Conservation (phyloP, 2,113 vertebrate species). For the Corydoras sp. region DNA sequence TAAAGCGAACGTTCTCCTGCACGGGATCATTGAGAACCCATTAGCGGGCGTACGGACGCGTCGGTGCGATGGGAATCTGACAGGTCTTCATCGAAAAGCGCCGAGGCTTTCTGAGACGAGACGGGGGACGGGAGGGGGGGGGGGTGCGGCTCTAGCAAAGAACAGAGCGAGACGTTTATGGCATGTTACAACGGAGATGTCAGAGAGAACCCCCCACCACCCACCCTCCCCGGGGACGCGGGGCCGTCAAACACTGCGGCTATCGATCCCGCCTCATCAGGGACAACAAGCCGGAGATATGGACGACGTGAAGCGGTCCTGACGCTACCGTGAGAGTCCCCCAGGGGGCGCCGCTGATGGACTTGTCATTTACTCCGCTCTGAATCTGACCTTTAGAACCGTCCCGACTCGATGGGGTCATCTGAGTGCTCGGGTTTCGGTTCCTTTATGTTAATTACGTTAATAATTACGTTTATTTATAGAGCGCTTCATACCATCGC, state of each 20-base stretch:
- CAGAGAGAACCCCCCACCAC: constrained; percentile 43
- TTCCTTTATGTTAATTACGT: too few relatives aligned
- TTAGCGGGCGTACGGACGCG: too few relatives aligned
- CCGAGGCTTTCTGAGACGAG: not conserved
- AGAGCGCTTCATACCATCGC: too few relatives aligned
- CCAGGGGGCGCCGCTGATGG: constrained; percentile 43
- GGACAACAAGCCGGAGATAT: constrained; percentile 41
- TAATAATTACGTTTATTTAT: too few relatives aligned
- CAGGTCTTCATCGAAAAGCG: too few relatives aligned
- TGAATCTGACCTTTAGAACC: constrained; percentile 19
- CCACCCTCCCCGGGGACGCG: constrained; percentile 5
- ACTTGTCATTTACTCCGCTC: constrained; percentile 25
- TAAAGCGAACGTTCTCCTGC: too few relatives aligned
- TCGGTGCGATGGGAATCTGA: too few relatives aligned
- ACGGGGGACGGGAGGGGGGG: too few relatives aligned
- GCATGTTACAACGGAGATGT: constrained; percentile 49
- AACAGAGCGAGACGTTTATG: constrained; percentile 57
- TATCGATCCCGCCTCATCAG: constrained; percentile 53
- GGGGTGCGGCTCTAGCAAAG: too few relatives aligned
- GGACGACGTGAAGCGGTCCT: not conserved
- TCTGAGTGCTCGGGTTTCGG: too few relatives aligned
- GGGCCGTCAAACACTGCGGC: constrained; percentile 25
- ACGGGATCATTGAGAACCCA: too few relatives aligned
- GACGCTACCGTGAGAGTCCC: constrained; percentile 9
- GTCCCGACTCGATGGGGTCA: not conserved